Conservation (phyloP, 2,797 vertebrate genomes). For the Anisognathus igniventris region DNA sequence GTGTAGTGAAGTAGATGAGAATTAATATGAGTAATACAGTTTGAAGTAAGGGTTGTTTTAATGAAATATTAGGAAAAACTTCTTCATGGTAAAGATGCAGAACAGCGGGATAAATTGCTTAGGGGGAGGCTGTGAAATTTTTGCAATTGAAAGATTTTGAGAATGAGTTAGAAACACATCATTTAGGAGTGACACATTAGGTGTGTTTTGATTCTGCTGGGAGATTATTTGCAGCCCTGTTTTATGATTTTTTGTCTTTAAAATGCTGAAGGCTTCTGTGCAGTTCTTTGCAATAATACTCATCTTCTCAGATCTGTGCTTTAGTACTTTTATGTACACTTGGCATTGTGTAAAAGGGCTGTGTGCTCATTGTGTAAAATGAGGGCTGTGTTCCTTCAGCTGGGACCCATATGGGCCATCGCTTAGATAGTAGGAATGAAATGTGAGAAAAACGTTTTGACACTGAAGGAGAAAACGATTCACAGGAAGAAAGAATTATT, state of each 20-base stretch:
- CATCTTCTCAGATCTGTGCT: not conserved
- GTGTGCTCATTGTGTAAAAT: not conserved
- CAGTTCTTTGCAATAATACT: not conserved
- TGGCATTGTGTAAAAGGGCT: not conserved
- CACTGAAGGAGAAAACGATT: not conserved
- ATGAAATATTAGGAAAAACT: not conserved
- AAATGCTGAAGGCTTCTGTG: not conserved
- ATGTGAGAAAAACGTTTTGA: not conserved
- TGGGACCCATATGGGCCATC: fast-evolving
- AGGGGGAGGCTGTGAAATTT: not conserved
- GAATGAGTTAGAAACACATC: not conserved
- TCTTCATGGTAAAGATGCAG: not conserved
- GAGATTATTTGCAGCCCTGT: not conserved
- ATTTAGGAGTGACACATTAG: not conserved
- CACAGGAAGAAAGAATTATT: not conserved
- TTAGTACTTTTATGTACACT: fast-evolving
- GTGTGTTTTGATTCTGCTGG: not conserved
- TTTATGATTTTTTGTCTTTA: not conserved
- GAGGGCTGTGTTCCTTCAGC: not conserved
- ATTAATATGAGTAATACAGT: not conserved
- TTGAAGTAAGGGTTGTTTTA: not conserved
- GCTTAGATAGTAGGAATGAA: not conserved
- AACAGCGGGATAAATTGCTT: not conserved
- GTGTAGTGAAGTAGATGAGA: not conserved
- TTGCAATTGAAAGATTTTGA: not conserved